These are phyloP conservation scores for Apistogramma diplotaenia DNA, from an alignment of 2,113 vertebrate species.

Conservation along the genomic window DNA sequence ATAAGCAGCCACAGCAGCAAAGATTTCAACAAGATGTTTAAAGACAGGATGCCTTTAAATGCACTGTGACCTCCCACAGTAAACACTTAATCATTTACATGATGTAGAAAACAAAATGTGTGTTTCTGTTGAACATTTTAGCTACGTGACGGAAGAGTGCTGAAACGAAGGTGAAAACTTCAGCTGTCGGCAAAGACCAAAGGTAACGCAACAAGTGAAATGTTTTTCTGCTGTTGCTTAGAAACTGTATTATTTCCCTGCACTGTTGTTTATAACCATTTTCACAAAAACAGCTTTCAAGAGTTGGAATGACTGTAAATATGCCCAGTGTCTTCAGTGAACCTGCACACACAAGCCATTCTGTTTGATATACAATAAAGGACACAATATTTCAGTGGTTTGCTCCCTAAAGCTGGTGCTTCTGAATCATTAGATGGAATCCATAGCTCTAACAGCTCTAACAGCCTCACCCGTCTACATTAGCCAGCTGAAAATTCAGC, in stretches of 20 bases:
- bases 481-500: neutral
- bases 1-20: neutral
- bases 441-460: neutral
- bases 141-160: neutral
- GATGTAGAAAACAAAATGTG: neutral
- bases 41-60: neutral
- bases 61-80: neutral
- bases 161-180: neutral
- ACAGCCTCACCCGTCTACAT: neutral
- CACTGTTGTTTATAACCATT: neutral
- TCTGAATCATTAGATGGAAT: neutral
- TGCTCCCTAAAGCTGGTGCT: neutral
- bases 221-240: neutral
- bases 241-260: neutral
- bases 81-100: neutral
- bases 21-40: neutral
- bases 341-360: neutral
- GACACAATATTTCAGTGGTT: neutral
- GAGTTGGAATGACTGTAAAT: neutral
- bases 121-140: neutral
- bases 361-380: neutral
- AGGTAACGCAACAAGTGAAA: neutral
- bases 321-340: neutral
- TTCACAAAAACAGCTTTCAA: neutral
- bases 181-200: neutral